Base-by-base conservation (phyloP, 2,113 vertebrate genomes). In the Garra rufa region DNA sequence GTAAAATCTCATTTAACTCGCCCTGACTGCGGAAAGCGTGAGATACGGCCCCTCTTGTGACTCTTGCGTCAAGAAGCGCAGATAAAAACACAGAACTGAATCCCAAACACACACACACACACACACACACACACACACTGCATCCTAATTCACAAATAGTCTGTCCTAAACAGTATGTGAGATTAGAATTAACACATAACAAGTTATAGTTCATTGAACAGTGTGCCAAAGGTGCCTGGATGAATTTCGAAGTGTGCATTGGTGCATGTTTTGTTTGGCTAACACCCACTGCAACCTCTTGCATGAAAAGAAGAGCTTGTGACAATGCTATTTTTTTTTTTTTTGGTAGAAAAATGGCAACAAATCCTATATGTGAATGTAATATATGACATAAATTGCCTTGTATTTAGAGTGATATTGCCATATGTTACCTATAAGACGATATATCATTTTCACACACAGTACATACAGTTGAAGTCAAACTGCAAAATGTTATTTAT, bases 1-100 rank as follows among this genome's bases (percentile, higher is more conserved):
- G 69, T 26, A 71, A 71, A 71, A 71, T 41, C 69, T 71, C n/a
- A 71, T 71, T 71, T 71, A 44, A 71, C 69, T 71, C n/a, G 9
- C 67, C 34, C 34, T 41, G 67, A 70, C 67, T 13, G 69, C 43
- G 41, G 41, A 71, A 71, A 71, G 69, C 10, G 13, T 6, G 5
- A 71, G 41, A 71, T 71, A 44, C n/a, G 11, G 41, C 21, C 41
- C 41, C 38, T 71, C 65, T 67, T 6, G 24, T 63, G 63, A 67
- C 7, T 67, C 30, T 69, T 10, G 30, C 17, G 8, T 67, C 21
- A 71, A 43, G 21, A 71, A 38, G n/a, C 34, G 0, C 38, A 14
- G 26, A 26, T 28, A 30, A 65, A 63, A 65, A 65, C n/a, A 11
- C 9, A 57, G 30, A 67, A 67, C 17, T 38, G 4, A 43, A n/a